Evolutionary conservation across 2,797 vertebrate genomes (phyloP).

Genomic region (Falco cherrug): DNA sequence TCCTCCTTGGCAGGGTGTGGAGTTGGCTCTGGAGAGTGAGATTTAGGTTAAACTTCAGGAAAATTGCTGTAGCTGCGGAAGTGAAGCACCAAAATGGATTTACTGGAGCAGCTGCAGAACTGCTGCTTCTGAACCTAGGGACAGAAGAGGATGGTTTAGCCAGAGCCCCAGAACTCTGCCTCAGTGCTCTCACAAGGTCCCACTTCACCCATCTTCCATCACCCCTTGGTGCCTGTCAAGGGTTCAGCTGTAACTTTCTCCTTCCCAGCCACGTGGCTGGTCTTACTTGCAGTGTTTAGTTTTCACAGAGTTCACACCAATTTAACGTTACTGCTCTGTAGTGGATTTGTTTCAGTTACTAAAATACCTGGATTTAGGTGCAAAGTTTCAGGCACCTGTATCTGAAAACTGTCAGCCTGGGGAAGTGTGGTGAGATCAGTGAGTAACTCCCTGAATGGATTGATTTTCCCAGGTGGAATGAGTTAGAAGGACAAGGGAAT

Average conservation of each 20-base stretch:
- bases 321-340: neutral
- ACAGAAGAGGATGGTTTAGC: neutral
- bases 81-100: rapidly evolving
- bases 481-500: neutral
- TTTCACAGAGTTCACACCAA: neutral
- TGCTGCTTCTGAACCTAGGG: neutral
- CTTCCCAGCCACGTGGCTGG: neutral
- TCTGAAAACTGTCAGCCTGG: neutral
- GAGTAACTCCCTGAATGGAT: neutral
- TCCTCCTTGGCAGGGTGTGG: neutral
- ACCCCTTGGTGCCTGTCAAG: neutral
- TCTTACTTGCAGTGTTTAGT: neutral
- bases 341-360: neutral
- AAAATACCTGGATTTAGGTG: neutral
- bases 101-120: neutral
- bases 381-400: neutral
- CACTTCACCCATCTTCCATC: neutral
- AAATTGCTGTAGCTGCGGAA: neutral
- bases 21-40: neutral
- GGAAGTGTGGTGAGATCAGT: neutral
- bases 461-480: neutral
- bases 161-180: neutral
- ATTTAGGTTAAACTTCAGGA: neutral
- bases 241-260: neutral
- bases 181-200: neutral